Evolutionary conservation across 2,888 invertebrate species (phyloP), one percentile per base, ranked within the genome.

Genomic region (Oscheius sp.): DNA sequence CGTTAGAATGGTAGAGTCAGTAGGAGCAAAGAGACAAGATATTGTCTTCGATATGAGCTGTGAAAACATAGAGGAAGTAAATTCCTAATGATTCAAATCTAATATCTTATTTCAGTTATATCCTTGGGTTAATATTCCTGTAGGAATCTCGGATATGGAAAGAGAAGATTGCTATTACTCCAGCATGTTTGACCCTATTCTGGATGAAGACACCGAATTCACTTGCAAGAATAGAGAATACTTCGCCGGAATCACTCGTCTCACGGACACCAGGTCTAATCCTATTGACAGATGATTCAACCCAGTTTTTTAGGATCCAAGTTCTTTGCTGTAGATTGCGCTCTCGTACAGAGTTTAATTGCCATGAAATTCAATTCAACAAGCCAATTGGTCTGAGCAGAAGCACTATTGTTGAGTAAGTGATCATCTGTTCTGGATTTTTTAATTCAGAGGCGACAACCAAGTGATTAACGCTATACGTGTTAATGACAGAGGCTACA

Each of bases 1-100:
- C 3, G 76, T 85, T 3, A 57, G 83, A 68, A 86, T 85, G 85
- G 84, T 85, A 12, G 85, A 86, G 65, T 85, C 84, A 23, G 83
- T 84, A 8, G 85, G 85, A 10, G 75, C 79, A 37, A 82, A 82
- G 45, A 72, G 85, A 27, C 85, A 85, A 65, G 85, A 85, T 71
- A 74, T 83, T 31, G 85, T 85, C 0, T 85, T 84, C 64, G 81
- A 82, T 33, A 63, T 85, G 71, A 78, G 82, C 29, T 85, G 85
- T 63, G 81, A 84, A 65, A 76, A 75, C 27, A 75, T 85, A 10
- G 73, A 79, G n/a, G 77, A 83, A 69, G 84, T 84, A 42, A 39
- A 46, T 25, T 6, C 25, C 27, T 3, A 6, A 17, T 10, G 52
- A 27, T 17, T 8, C 6, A 8, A 39, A 25, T 39, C 20, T 39